A percentile compares a stretch with the other conserved stretches of the same genome.
These are phyloP conservation scores for Crypturellus tataupa DNA, from an alignment of 2,797 vertebrate genomes.

Conservation along the genomic window DNA sequence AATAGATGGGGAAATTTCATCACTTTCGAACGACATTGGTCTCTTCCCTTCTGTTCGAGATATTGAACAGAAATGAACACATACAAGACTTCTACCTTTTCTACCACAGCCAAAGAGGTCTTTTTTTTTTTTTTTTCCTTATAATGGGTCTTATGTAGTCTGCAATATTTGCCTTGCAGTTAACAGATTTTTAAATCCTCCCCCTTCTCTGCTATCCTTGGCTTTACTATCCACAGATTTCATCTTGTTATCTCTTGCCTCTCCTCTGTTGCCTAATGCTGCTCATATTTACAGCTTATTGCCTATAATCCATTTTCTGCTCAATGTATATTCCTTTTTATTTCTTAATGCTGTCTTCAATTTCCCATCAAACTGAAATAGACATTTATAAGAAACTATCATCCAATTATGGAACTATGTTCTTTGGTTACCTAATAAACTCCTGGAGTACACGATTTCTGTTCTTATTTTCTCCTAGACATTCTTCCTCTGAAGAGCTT, in stretches of 20 bases:
- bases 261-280: not conserved
- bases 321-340: not conserved
- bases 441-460: not conserved
- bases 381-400: not conserved
- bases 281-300: not conserved
- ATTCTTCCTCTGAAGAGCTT: not conserved
- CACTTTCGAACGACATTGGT: not conserved
- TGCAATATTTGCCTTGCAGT: not conserved
- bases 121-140: not conserved
- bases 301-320: not conserved
- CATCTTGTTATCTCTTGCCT: not conserved
- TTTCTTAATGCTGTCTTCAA: not conserved
- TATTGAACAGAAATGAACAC: not conserved
- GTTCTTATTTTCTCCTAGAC: not conserved
- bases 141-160: not conserved
- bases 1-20: not conserved
- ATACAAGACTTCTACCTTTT: not conserved
- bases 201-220: not conserved
- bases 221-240: not conserved
- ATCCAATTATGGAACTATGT: not conserved
- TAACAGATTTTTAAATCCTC: not conserved
- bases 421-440: not conserved
- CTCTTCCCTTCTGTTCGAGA: not conserved
- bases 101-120: not conserved
- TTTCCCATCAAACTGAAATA: not conserved